Conservation (phyloP, 2,113 vertebrate genomes). For the Drymodes brunneopygia region DNA sequence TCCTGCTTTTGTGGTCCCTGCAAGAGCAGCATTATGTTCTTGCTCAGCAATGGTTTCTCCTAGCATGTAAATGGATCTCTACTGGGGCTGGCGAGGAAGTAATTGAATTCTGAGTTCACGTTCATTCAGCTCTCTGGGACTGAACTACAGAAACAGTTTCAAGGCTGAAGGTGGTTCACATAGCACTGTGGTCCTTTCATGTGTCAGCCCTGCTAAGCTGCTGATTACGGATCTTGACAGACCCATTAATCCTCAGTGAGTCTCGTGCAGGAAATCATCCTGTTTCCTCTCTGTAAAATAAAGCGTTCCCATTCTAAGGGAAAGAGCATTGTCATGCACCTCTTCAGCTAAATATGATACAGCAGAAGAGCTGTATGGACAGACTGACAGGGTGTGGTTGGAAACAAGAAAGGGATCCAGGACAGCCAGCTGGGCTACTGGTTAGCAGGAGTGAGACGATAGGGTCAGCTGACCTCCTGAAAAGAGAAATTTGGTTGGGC, state of each 20-base stretch:
- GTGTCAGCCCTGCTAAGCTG: not conserved
- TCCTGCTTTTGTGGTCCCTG: not conserved
- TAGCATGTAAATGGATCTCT: not conserved
- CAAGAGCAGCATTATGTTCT: rapidly evolving
- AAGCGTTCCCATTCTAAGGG: not conserved
- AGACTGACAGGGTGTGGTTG: not conserved
- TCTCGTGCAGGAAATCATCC: not conserved
- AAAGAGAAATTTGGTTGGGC: not conserved
- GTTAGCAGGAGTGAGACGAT: rapidly evolving
- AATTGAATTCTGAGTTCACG: not conserved
- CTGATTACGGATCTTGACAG: not conserved
- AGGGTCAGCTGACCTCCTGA: not conserved
- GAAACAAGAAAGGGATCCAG: not conserved
- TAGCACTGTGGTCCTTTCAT: not conserved
- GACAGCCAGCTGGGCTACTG: not conserved
- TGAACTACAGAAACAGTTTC: not conserved
- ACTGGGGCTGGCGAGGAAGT: not conserved
- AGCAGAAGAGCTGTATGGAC: not conserved
- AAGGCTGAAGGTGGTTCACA: not conserved
- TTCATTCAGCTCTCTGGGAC: not conserved
- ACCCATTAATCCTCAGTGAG: not conserved
- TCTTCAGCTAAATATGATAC: not conserved
- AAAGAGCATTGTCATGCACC: not conserved
- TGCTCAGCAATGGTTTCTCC: not conserved
- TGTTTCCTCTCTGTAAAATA: not conserved